Base-by-base conservation (phyloP, 2,797 vertebrate species). In the Notamacropus eugenii region DNA sequence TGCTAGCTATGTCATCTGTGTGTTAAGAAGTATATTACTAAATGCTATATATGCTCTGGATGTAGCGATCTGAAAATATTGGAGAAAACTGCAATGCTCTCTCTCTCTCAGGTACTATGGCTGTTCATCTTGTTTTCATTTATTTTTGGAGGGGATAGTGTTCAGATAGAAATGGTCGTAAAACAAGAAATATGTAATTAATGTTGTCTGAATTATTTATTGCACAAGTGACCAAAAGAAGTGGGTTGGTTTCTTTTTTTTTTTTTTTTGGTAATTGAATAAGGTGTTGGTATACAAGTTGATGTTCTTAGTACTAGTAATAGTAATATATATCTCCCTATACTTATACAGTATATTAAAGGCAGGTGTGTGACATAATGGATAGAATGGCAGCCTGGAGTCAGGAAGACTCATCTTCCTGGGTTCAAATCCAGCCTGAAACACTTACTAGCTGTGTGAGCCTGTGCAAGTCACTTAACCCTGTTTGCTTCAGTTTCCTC, bases 11-110 rank as follows among this genome's bases (percentile, higher is more conserved):
- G 46, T 55, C 10, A 40, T 56, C 59, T 74, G 57, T 90, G 92
- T 92, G 31, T 94, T 90, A 92, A 92, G 55, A 34, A 55, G 27
- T 4, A 28, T 56, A 29, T 62, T 93, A 24, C 92, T 57, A 91
- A 52, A 74, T 67, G 13, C 5, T 92, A 1, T 46, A 11, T 57
- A 11, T 55, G 8, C 40, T 92, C 11, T 94, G 55, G 31, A 87
- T 97, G 93, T 82, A 56, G 93, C 93, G n/a, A 94, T 95, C n/a
- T 34, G 11, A 90, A 55, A 62, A 46, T 5, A 10, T 40, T 28
- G 92, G 74, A 40, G 22, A 82, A 46, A 27, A 46, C 12, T 24
- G 27, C 9, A 82, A 22, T 40, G 67, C 50, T 50, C n/a, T 74
- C 6, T 74, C 6, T 74, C 40, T n/a, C 62, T 67, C 40, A 82